Evolutionary conservation across 2,888 invertebrate genomes (phyloP), one percentile per base, ranked within the genome.

Genomic region (Tipula vernalis): DNA sequence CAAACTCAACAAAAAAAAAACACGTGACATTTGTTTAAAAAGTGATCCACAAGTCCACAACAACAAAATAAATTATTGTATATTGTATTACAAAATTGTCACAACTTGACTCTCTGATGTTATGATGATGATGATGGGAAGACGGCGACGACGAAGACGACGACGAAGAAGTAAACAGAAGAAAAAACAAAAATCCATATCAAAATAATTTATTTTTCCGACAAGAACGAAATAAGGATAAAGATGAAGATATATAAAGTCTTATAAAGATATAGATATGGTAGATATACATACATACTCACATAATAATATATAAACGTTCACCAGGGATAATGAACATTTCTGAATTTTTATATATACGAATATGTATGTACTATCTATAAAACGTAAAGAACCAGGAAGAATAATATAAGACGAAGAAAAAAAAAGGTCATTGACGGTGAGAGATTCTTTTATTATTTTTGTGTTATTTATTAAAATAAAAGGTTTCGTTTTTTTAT

Each of bases 361-460:
- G 10, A 10, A 44, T 44, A 15, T 4, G 8, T 57, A 57, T 8
- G n/a, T 51, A 51, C 5, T 39, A 6, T 44, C 3, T 44, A 18
- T 57, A 57, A 57, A 15, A 57, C 6, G 51, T 57, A 57, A 39
- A 39, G 39, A 51, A 71, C 28, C 71, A 28, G 71, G 28, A 71
- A 71, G 71, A 71, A 71, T 71, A 10, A 15, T 71, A 28, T 28
- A 71, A 71, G 71, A 71, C 12, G 71, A 71, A 71, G 71, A 71
- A 71, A 71, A 71, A 71, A 51, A 71, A 71, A 71, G 71, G 71
- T 71, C 71, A 71, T 71, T 71, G 71, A 71, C 71, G 71, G 71
- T 71, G 71, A 71, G 71, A 71, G 71, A 71, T 71, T 71, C 71
- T 71, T 71, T 71, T 71, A 71, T 71, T 71, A 71, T 71, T 71